Evolutionary conservation across 2,888 invertebrate species (phyloP), one percentile per base, ranked within the genome.

Genomic region (Patella pellucida): DNA sequence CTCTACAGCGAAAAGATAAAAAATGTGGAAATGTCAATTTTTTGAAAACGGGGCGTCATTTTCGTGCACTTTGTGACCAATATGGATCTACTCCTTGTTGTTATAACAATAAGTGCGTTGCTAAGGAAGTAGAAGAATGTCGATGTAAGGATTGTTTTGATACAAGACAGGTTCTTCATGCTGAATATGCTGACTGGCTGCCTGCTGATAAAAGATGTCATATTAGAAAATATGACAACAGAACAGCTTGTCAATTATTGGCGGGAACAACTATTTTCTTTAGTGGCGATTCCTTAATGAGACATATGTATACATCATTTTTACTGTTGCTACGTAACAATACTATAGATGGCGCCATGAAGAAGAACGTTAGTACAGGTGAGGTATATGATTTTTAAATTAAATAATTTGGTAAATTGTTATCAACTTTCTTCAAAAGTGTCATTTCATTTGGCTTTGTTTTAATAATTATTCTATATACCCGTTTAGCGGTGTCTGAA

Each of bases 71-170:
- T 11, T 62, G 62, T 19, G 23, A 62, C 12, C 19, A 12, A 23
- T 23, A 62, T 23, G 62, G 62, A 19, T 12, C 19, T 1, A 62
- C 62, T 11, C 62, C 62, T 4, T 62, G 62, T 62, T 62, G 62
- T 23, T 62, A 23, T 62, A 62, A 62, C 23, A 62, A 62, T 23
- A 19, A 11, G 12, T 62, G 62, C 14, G 62, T 62, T 15, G 23
- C 19, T 62, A 62, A 19, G 23, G 19, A 19, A 11, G 1, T 23
- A 62, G 19, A 62, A 9, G 19, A 62, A 19, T 62, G 62, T 62
- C 23, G 62, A 62, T 62, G 62, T 62, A 62, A 62, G 62, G 23
- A 62, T 62, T 62, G 62, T 62, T 62, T 23, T 62, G 62, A 62
- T 23, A 62, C 23, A 23, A 62, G 62, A 62, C 62, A 62, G 23